Conservation (phyloP, 2,113 vertebrate genomes). For the Stigmatopora argus region DNA sequence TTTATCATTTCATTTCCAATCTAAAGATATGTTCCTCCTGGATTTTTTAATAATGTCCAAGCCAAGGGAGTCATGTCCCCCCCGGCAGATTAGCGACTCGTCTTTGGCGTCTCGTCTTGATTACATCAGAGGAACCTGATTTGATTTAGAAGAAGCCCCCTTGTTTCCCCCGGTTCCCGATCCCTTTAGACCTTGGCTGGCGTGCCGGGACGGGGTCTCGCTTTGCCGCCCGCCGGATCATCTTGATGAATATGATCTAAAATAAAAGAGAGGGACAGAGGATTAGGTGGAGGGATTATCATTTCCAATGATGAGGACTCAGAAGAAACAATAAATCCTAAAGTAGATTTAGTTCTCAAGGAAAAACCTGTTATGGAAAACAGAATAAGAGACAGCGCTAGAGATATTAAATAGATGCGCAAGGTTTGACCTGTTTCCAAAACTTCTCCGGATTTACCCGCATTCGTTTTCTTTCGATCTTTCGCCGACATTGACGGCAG, state of each 20-base stretch:
- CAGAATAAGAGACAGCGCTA: conserved; percentile 54
- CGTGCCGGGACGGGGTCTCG: conserved; percentile 57
- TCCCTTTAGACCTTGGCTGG: conserved; percentile 54
- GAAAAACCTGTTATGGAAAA: conserved; percentile 70
- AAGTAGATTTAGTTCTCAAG: conserved; percentile 75
- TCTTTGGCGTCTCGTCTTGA: conserved; percentile 68
- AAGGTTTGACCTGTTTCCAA: conserved; percentile 17
- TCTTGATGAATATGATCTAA: conserved; percentile 71
- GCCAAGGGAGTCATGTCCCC: conserved; percentile 54
- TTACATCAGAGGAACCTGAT: conserved; percentile 68
- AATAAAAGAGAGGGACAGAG: conserved; percentile 52
- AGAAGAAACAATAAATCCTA: conserved; percentile 74
- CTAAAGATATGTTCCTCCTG: conserved; percentile 70
- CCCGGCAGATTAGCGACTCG: conserved; percentile 60
- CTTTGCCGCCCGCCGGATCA: conserved; percentile 59
- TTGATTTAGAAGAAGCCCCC: conserved; percentile 67
- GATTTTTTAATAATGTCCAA: conserved; percentile 66
- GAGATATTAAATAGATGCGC: conserved; percentile 55
- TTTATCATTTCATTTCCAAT: conserved; percentile 74
- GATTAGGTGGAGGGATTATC: conserved; percentile 69
- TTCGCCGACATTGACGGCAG: neutral
- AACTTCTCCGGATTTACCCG: conserved; percentile 16
- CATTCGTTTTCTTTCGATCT: conserved; percentile 6
- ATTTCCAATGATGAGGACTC: conserved; percentile 68
- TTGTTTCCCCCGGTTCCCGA: conserved; percentile 24